Percentiles rank a stretch among this genome's conserved stretches.
phyloP scores from a whole-genome alignment of 2,113 vertebrate species.

The Malurus elegans region DNA sequence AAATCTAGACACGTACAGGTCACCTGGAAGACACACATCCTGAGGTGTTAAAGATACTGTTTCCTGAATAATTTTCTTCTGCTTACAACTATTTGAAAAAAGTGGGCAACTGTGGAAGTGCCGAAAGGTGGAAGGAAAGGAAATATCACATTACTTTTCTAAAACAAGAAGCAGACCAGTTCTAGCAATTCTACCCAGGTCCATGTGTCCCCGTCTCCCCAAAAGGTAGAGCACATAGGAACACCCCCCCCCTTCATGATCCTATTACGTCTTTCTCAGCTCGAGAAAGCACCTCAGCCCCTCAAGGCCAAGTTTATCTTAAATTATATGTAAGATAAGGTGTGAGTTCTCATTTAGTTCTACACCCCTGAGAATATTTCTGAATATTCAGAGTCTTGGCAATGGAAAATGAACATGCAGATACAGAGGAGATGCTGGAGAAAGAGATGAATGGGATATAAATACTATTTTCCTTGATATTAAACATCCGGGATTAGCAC shows the following conservation, averaged over 20 bases:
- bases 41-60: background rate
- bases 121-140: background rate
- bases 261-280: background rate
- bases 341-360: background rate
- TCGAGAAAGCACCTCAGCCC: background rate
- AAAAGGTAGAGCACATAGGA: background rate
- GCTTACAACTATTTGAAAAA: background rate
- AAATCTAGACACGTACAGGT: background rate
- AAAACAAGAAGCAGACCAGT: background rate
- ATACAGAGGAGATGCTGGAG: background rate
- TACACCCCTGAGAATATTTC: background rate
- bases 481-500: conserved; percentile 34
- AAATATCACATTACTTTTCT: background rate
- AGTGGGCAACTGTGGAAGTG: background rate
- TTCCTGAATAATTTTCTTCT: background rate
- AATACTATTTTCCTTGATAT: conserved; percentile 36
- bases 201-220: background rate
- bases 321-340: background rate
- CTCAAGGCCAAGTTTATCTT: background rate
- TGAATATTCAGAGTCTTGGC: background rate
- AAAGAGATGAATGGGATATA: conserved; percentile 28
- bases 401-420: background rate
- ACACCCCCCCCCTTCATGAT: background rate
- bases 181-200: background rate
- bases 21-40: background rate